A percentile compares a stretch with the other conserved stretches of the same genome.
phyloP scores from a whole-genome alignment of 2,797 vertebrate genomes.

The Gymnodraco acuticeps region DNA sequence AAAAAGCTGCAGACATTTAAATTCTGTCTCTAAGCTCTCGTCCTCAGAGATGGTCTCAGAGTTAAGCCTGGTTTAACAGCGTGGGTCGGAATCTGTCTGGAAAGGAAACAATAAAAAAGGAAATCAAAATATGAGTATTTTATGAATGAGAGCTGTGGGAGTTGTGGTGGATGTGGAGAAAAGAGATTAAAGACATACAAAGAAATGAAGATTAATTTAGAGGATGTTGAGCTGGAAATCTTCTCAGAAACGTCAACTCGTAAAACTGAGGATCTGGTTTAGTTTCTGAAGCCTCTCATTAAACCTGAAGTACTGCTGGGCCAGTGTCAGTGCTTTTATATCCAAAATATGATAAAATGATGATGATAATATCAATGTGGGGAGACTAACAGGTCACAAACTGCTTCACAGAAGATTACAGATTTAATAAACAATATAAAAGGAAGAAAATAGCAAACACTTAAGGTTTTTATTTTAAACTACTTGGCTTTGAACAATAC shows the following conservation, averaged over 20 bases:
- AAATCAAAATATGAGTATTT: conserved; percentile 1
- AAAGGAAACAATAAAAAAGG: conserved; percentile 6
- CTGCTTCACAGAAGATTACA: not conserved
- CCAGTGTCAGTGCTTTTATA: not conserved
- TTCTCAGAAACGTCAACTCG: not conserved
- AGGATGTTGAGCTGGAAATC: not conserved
- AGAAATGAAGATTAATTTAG: conserved; percentile 4
- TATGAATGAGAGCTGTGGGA: conserved; percentile 14
- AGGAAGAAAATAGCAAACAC: not conserved
- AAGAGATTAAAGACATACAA: conserved; percentile 33
- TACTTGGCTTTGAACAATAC: too few relatives aligned
- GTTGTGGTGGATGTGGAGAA: conserved; percentile 8
- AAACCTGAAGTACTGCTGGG: not conserved
- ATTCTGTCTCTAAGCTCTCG: not conserved
- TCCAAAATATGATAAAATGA: not conserved
- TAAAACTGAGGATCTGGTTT: not conserved
- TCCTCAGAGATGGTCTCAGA: conserved; percentile 13
- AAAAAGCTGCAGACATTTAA: not conserved
- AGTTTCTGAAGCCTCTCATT: not conserved
- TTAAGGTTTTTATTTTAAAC: not conserved
- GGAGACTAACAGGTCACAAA: not conserved
- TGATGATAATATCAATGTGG: not conserved
- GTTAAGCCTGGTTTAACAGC: conserved; percentile 24
- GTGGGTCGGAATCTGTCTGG: not conserved
- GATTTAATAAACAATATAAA: not conserved